Evolutionary conservation across 2,888 invertebrate genomes (phyloP), one percentile per base, ranked within the genome.

Genomic region (Mylabris sibirica): DNA sequence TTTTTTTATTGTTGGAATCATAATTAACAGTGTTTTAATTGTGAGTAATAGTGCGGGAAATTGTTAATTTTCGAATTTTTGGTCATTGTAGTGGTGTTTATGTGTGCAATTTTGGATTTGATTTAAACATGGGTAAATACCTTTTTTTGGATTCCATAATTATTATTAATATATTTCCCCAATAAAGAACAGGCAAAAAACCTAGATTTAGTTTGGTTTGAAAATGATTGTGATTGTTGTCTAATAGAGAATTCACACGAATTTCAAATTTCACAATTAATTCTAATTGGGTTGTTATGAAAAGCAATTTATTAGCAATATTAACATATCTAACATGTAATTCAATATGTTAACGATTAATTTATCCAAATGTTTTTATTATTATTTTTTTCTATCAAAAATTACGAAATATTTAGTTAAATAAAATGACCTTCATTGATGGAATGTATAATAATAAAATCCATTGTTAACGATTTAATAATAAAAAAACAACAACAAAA

Each of bases 381-480:
- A 9, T 20, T 20, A 9, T 49, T 49, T 17, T 41, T 20, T 49
- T 49, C 17, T 5, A 49, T 20, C 17, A 49, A 49, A 49, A 49
- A 49, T 49, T 17, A 49, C 49, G 49, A 49, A 49, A 49, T 49
- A 49, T 49, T 49, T 20, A 20, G 9, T 20, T 20, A 49, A 49
- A 49, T 20, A 9, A 49, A 49, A 49, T 6, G 49, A 49, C 49
- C 49, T 49, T 49, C 49, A 49, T 49, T 49, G 49, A 49, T 49
- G 49, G 49, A 49, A 49, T 49, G 49, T 49, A 14, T 41, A 41
- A 41, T 38, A 38, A 14, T 30, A 35, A 35, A 11, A 41, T 14
- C 20, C 17, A 49, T 49, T 49, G 20, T 20, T 9, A 49, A 49
- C 49, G 17, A 49, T 41, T 41, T 1, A 41, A 41, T 41, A 41